Percentiles rank a stretch among this genome's conserved stretches.
Conservation (phyloP, 2,113 vertebrate genomes). For the Diphyllodes magnificus region DNA sequence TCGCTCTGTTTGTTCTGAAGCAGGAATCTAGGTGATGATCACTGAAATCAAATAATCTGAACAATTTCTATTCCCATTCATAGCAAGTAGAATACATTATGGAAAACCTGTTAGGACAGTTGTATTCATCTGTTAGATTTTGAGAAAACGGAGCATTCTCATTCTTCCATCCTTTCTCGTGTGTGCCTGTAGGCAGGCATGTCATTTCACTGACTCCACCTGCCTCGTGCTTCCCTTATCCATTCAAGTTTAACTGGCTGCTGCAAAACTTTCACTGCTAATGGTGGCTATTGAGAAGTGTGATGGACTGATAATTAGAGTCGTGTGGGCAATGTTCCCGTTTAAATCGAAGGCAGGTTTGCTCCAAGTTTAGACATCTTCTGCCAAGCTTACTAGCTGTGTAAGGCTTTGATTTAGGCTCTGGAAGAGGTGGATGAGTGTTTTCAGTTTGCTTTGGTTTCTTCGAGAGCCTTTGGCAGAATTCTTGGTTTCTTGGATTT, state of each 20-base stretch:
- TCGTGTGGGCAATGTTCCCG: not conserved
- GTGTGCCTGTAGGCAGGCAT: not conserved
- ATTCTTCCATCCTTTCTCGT: not conserved
- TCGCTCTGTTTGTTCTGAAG: not conserved
- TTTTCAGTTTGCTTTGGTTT: conserved; percentile 30
- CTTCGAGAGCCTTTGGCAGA: conserved; percentile 13
- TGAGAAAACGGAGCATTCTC: not conserved
- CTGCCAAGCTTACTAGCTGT: not conserved
- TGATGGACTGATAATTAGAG: conserved; percentile 2
- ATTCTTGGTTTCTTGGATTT: not conserved
- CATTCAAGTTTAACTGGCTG: not conserved
- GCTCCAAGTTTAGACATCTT: not conserved
- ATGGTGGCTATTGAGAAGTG: not conserved
- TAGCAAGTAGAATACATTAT: not conserved
- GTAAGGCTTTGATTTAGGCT: not conserved
- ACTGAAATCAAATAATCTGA: not conserved
- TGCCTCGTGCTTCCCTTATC: not conserved
- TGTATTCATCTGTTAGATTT: conserved; percentile 20
- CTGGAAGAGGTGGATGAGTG: not conserved
- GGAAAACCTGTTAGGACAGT: not conserved
- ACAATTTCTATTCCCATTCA: not conserved
- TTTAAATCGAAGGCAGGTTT: not conserved
- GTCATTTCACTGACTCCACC: conserved; percentile 5
- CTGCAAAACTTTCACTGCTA: conserved; percentile 3
- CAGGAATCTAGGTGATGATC: not conserved